These are phyloP conservation scores for Ctenopoma multispine DNA, from an alignment of 2,797 vertebrate species.

Conservation along the genomic window DNA sequence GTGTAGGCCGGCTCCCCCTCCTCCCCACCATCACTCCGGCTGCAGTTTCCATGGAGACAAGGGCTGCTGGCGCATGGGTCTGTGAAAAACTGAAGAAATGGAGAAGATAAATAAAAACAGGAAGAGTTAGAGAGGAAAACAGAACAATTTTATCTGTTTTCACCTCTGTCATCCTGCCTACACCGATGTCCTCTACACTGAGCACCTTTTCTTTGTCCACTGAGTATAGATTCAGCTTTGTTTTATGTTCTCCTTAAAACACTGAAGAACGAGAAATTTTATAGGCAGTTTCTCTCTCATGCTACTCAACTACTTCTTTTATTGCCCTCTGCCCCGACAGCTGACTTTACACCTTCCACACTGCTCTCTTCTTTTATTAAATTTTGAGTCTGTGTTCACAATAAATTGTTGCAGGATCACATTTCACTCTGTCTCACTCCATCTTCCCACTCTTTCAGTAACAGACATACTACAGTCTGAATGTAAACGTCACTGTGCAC, in stretches of 20 bases:
- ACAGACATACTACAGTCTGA: background rate
- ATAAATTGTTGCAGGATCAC: slow-evolving; percentile 3
- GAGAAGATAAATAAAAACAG: slow-evolving; percentile 55
- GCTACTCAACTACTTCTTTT: slow-evolving; percentile 36
- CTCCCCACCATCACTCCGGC: slow-evolving; percentile 72
- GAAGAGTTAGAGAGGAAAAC: slow-evolving; percentile 14
- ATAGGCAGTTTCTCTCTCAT: slow-evolving; percentile 11
- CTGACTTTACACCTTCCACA: slow-evolving; percentile 12
- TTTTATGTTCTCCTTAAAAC: slow-evolving; percentile 9
- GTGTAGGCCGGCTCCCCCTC: slow-evolving; percentile 83
- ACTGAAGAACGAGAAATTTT: slow-evolving; percentile 3
- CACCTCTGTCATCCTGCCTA: background rate
- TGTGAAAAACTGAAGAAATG: slow-evolving; percentile 88
- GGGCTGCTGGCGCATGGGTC: slow-evolving; percentile 95
- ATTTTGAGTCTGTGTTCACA: slow-evolving; percentile 22
- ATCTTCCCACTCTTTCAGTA: background rate
- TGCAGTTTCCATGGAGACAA: slow-evolving; percentile 99
- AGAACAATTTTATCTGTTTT: slow-evolving; percentile 22
- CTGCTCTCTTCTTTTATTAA: slow-evolving; percentile 39
- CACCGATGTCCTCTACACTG: background rate
- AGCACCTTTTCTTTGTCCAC: background rate
- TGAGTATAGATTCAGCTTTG: slow-evolving; percentile 6
- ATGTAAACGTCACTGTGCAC: background rate
- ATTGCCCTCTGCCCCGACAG: slow-evolving; percentile 51
- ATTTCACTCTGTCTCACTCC: background rate